Evolutionary conservation across 2,113 vertebrate species (phyloP), one percentile per base, ranked within the genome.

Genomic region (Leucosticte australis): DNA sequence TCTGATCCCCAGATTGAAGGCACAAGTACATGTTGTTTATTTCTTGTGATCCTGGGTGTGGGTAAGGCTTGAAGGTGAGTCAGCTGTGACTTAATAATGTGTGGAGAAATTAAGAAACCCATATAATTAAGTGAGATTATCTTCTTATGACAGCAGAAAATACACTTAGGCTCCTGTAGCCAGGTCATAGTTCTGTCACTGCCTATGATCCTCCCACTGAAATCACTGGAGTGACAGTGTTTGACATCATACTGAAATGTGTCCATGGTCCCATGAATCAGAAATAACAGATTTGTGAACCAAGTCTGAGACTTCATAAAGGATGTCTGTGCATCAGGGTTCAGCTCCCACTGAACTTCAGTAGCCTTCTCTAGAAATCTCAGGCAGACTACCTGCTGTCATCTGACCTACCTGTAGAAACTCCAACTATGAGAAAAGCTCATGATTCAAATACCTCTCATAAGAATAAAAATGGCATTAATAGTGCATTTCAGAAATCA

Each of bases 291-390:
- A 14, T 35, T 63, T 70, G 17, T 64, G 79, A 88, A 65, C 41
- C n/a, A 67, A 35, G 9, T 28, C 76, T 31, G 76, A 59, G 37
- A 31, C 41, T 79, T 78, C 35, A 49, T 46, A 64, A 78, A 59
- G 16, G 21, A 3, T 14, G 6, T n/a, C 17, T 21, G 27, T 57
- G 50, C 20, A 4, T 26, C 0, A 0, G n/a, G 33, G 17, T 53
- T 82, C 71, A 50, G 28, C 23, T 83, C 71, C 46, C n/a, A 6
- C 68, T 77, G 55, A 53, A 50, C 37, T 73, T 52, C 55, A 41
- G 3, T 22, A 26, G 15, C 30, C 47, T 87, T 37, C 64, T 83
- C 69, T 56, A 46, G 74, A 67, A 84, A 82, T 82, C 67, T 67
- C 39, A 78, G n/a, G 21, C 23, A 70, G 56, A 50, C 68, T 60